Base-by-base conservation (phyloP, 2,888 invertebrate species). In the Chelonus formosanus region DNA sequence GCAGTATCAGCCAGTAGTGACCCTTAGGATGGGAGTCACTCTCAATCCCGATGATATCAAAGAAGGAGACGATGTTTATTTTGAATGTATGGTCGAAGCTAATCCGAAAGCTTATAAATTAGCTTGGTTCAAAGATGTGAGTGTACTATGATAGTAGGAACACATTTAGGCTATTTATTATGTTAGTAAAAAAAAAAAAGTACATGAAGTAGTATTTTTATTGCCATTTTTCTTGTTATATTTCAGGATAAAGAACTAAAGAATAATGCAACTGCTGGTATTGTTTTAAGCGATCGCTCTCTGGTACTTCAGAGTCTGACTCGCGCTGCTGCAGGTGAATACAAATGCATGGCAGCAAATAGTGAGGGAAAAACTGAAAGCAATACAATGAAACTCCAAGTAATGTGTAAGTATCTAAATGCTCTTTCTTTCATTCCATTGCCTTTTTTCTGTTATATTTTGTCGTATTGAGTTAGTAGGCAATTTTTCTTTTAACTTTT, bases 61-160 rank as follows among this genome's bases (percentile, higher is more conserved):
- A 84, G 95, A 95, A 85, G 93, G 94, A 35, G 94, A 94, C 80
- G 94, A 94, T 84, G 94, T 94, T 57, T 94, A 94, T 84, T 95
- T 95, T 84, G 95, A 94, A 83, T 94, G 94, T 85, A 90, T 91
- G 73, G 92, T 94, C 70, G 90, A 90, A 80, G 91, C 94, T 58
- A 95, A 94, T 85, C 94, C 94, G 5, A 91, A 91, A 79, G 90
- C 90, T 8, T 92, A 93, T 85, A 91, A 93, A 80, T 89, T 94
- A 76, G 89, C 91, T 65, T 95, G 94, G 94, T 94, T 90, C 83
- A 94, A 94, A 84, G 91, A 92, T 92, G 92, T 61, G 50, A 59
- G 4, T 50, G 20, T 20, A 20, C 20, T 20, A 20, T 20, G 1
- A 20, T 20, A 20, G 20, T 20, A 20, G 20, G 20, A 20, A 20